These are phyloP conservation scores for Cacoxenus indagator DNA, from an alignment of 2,888 invertebrate species.

Conservation along the genomic window DNA sequence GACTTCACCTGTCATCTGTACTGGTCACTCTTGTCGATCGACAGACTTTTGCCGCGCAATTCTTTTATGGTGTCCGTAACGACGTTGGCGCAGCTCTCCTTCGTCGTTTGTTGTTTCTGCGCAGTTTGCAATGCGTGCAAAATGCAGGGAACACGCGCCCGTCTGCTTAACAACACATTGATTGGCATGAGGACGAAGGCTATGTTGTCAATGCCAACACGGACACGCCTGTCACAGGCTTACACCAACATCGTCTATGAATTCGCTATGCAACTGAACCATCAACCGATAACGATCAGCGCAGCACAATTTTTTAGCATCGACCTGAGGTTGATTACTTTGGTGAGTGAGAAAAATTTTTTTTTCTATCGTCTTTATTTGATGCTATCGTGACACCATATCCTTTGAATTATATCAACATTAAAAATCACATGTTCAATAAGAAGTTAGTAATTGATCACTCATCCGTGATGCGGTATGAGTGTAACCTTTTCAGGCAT, in stretches of 20 bases:
- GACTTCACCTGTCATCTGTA: constrained; percentile 43
- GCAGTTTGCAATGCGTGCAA: constrained; percentile 32
- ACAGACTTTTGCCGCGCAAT: constrained; percentile 1
- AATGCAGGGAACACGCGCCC: constrained; percentile 22
- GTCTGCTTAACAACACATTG: neutral
- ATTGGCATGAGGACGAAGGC: neutral
- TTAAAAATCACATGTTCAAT: no score
- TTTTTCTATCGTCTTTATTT: no score
- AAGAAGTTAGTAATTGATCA: no score
- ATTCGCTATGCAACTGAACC: constrained; percentile 40
- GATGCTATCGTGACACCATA: no score
- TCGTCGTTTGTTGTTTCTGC: constrained; percentile 31
- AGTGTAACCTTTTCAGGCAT: no score
- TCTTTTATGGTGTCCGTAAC: constrained; percentile 24
- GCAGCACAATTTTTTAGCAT: constrained; percentile 40
- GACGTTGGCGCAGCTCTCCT: constrained; percentile 28
- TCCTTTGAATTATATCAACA: no score
- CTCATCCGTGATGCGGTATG: no score
- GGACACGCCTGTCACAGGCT: neutral
- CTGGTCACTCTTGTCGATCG: constrained; percentile 40
- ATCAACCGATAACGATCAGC: constrained; percentile 36
- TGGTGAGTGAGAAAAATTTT: constrained; percentile 40
- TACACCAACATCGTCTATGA: constrained; percentile 38
- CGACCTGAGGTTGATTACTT: constrained; percentile 37
- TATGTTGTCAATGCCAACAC: no score